Conservation (phyloP, 1,140 invertebrate genomes). For the Drosophila murphyi region DNA sequence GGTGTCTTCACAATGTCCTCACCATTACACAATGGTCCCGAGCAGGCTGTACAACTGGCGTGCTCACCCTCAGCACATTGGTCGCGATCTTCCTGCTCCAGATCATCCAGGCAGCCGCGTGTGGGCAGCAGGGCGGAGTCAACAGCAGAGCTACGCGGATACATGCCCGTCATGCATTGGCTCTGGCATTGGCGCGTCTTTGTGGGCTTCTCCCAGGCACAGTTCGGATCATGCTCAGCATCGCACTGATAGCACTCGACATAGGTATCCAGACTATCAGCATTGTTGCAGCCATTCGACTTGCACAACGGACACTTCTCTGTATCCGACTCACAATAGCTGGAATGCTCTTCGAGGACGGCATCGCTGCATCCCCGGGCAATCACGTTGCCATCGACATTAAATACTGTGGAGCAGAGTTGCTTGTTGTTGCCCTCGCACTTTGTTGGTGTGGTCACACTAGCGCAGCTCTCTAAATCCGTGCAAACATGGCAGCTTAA, state of each 20-base stretch:
- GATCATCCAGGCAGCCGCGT: constrained; percentile 75
- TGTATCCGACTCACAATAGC: constrained; percentile 60
- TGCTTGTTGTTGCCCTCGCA: constrained; percentile 74
- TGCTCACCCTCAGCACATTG: constrained; percentile 54
- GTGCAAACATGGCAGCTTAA: constrained; percentile 59
- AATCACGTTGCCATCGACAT: constrained; percentile 36
- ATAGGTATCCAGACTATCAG: constrained; percentile 42
- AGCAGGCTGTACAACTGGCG: constrained; percentile 55
- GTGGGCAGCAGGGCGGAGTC: constrained; percentile 66
- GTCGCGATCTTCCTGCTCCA: constrained; percentile 55
- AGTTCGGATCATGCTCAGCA: constrained; percentile 41
- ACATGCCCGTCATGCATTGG: constrained; percentile 71
- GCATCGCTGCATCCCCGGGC: constrained; percentile 73
- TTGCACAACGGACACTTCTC: constrained; percentile 67
- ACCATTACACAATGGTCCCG: constrained; percentile 54
- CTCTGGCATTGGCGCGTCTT: constrained; percentile 65
- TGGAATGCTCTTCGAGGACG: constrained; percentile 34
- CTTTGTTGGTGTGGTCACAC: constrained; percentile 5
- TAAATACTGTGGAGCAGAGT: constrained; percentile 69
- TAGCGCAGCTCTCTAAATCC: constrained; percentile 42
- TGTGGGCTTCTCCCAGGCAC: constrained; percentile 39
- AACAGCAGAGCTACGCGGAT: constrained; percentile 65
- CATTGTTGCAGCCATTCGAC: constrained; percentile 74
- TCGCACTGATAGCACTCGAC: constrained; percentile 76
- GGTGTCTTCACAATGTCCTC: constrained; percentile 47